A percentile compares a stretch with the other conserved stretches of the same genome.
phyloP scores from a whole-genome alignment of 2,797 vertebrate species.

The Micromesistius poutassou region DNA sequence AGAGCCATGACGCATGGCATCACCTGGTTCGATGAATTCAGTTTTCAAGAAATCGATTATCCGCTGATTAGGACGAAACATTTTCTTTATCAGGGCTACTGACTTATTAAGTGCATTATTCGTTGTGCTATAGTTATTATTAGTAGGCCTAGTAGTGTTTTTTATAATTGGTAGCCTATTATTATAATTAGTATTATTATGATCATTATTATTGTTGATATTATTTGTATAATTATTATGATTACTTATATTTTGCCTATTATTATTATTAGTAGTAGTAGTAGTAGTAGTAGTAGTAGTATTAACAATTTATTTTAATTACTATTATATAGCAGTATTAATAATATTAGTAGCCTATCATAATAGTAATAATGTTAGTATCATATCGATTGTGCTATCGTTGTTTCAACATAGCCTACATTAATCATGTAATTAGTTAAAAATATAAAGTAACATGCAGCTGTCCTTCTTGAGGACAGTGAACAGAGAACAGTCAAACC shows the following conservation, averaged over 20 bases:
- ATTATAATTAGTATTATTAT: neutral
- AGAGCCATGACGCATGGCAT: neutral
- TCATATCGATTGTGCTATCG: neutral
- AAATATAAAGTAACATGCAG: neutral
- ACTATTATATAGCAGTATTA: too few relatives aligned
- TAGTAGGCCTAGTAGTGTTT: neutral
- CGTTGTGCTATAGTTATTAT: neutral
- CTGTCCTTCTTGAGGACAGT: neutral
- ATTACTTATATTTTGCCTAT: neutral
- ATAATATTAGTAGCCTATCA: too few relatives aligned
- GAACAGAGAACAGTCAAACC: neutral
- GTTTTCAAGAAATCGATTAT: neutral
- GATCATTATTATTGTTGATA: neutral
- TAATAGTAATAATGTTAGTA: too few relatives aligned
- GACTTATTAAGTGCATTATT: neutral
- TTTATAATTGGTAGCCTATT: neutral
- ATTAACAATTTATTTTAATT: too few relatives aligned
- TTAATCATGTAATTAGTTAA: neutral
- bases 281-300: neutral
- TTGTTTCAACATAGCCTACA: too few relatives aligned
- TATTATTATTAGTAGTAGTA: neutral
- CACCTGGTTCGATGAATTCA: neutral
- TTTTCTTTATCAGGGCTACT: neutral
- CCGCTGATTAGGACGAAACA: neutral
- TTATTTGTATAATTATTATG: neutral